Base-by-base conservation (phyloP, 2,113 vertebrate genomes). In the Eudyptes chrysolophus region DNA sequence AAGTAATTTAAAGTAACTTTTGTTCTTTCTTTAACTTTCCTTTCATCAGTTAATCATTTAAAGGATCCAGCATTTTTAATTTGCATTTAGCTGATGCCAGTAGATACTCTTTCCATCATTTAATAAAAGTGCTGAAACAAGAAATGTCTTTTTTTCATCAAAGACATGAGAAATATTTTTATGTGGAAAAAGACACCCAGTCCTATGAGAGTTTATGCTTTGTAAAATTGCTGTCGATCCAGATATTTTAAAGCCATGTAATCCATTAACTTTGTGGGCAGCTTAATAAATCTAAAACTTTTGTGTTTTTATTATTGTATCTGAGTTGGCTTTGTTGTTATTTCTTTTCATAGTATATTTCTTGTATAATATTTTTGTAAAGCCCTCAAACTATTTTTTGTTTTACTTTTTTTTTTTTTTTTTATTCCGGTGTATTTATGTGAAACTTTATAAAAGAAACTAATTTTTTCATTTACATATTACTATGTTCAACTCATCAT, bases 401-500 rank as follows among this genome's bases (percentile, higher is more conserved):
- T 55, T 96, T 92, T 90, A 55, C n/a, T 52, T 79, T 97, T 93
- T 97, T 97, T 96, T 90, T 87, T 89, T 94, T 79, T 95, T 97
- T 95, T 97, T 93, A 98, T 98, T 97, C 96, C 30, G 72, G 97
- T 99, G 98, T 99, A 99, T 99, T 99, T 99, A 99, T 99, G 99
- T 99, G 99, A 99, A 98, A 99, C 99, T 99, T 99, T 99, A 99
- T 99, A 99, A 99, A 98, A 98, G 98, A 98, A 97, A 98, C 98
- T 98, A 99, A 99, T 98, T 99, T 99, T 99, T 99, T 98, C 98
- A 99, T 99, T 98, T 98, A 98, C 99, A 98, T 99, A 99, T 99
- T 99, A 99, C 98, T 99, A 99, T 99, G 98, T 98, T 98, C 97
- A 98, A 93, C 98, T 98, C 98, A 98, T 98, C 98, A 98, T 99